Base-by-base conservation (phyloP, 2,113 vertebrate species). In the Hippocampus mohnikei region DNA sequence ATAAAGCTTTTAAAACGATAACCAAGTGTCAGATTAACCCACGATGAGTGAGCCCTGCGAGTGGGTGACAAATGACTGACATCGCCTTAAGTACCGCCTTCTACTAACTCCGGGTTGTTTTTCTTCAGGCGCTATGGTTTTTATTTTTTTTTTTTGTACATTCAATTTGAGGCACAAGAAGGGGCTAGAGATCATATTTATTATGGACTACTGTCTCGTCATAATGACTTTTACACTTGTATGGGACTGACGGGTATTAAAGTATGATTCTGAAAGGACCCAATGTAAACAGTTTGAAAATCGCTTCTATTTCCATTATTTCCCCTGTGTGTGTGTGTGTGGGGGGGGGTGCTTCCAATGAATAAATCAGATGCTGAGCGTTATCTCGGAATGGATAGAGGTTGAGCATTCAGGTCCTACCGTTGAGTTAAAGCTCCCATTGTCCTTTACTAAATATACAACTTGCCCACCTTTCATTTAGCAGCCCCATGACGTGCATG, bases 401-500 rank as follows among this genome's bases (percentile, higher is more conserved):
- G 9, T 44, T 11, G 42, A 44, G 9, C 42, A 12, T 44, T 44
- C 2, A 12, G 42, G 11, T 56, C 23, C 55, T 12, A 58, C 11
- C 23, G 27, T 15, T 15, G 27, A 6, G 7, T 16, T 29, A 29
- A 59, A 29, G 12, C 56, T 59, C 25, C 25, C 46, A 70, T n/a
- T 70, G 69, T 48, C 66, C 56, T 20, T 58, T 58, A 59, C 62
- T 84, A 46, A 71, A 67, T 62, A 75, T 81, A 73, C 12, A 75
- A 82, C 74, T 66, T 75, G 70, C 77, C 74, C 27, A 69, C 62
- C 66, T 67, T 79, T 73, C 78, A 74, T 40, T 65, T 71, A 76
- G 77, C 68, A 80, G 76, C 76, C 80, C 69, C 69, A 64, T 82
- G 88, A 82, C 74, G 75, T 67, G 74, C 44, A 81, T 83, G 66